Percentiles rank a stretch among this genome's conserved stretches.
Evolutionary conservation across 1,140 invertebrate genomes (phyloP).

Genomic region (Bombus huntii): DNA sequence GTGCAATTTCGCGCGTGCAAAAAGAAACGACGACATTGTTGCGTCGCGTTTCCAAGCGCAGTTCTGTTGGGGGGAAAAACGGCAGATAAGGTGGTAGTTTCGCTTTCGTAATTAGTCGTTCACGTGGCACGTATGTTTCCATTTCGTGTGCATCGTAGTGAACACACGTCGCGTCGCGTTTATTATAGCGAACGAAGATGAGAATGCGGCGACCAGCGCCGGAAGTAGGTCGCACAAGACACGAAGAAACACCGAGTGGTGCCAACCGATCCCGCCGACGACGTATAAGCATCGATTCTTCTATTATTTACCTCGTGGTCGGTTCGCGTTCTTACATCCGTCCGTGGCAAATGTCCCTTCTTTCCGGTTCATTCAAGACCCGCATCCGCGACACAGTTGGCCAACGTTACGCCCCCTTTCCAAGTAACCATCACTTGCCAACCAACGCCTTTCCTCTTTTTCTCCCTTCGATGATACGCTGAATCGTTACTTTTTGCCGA

Average conservation of each 20-base stretch:
- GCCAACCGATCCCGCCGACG: too few relatives aligned
- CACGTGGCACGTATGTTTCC: neutral
- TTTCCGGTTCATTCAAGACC: slow-evolving; percentile 56
- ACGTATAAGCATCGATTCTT: neutral
- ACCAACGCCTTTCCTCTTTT: too few relatives aligned
- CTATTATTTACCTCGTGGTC: neutral
- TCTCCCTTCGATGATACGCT: too few relatives aligned
- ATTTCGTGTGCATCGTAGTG: neutral
- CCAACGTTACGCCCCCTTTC: slow-evolving; percentile 18
- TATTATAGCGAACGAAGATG: too few relatives aligned
- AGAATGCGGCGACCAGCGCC: slow-evolving; percentile 18
- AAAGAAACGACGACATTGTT: neutral
- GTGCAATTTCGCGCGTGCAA: neutral
- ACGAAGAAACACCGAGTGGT: neutral
- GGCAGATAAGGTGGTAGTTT: neutral
- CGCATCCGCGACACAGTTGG: slow-evolving; percentile 59
- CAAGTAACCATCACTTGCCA: neutral
- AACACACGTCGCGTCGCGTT: neutral
- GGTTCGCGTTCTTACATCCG: too few relatives aligned
- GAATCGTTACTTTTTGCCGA: too few relatives aligned
- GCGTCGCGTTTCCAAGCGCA: neutral
- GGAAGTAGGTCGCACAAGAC: slow-evolving; percentile 55
- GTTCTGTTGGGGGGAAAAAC: neutral
- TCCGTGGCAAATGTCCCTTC: slow-evolving; percentile 35
- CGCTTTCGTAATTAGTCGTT: neutral